Evolutionary conservation across 1,140 invertebrate species (phyloP).

Genomic region (Chironomus tepperi): DNA sequence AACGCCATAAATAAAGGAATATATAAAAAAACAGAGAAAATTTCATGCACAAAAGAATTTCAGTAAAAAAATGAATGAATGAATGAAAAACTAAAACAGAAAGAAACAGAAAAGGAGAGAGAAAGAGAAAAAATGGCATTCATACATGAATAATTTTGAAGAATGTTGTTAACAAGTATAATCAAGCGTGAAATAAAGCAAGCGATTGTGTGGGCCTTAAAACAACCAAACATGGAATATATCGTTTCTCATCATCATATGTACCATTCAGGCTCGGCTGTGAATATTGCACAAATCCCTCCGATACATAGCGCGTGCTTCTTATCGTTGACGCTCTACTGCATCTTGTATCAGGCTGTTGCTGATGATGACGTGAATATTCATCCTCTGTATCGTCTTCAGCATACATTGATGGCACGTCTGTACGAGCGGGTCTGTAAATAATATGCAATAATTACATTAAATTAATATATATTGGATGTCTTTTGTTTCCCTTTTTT

Average conservation of each 20-base stretch:
- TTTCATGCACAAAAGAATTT: neutral
- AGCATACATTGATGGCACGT: slow-evolving; percentile 40
- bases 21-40: no score
- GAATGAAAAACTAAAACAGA: neutral
- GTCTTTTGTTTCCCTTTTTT: neutral
- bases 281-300: slow-evolving; percentile 41
- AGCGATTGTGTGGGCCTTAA: slow-evolving; percentile 11
- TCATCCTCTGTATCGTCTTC: slow-evolving; percentile 39
- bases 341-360: slow-evolving; percentile 24
- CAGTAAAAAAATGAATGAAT: neutral
- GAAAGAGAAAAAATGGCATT: neutral
- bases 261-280: slow-evolving; percentile 41
- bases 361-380: slow-evolving; percentile 27
- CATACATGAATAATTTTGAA: neutral
- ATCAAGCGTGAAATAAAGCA: slow-evolving; percentile 12
- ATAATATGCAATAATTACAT: neutral
- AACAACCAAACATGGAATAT: slow-evolving; percentile 13
- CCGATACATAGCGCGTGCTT: slow-evolving; percentile 38
- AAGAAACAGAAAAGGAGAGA: neutral
- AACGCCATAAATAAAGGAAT: no score
- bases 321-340: slow-evolving; percentile 30
- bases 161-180: slow-evolving; percentile 8
- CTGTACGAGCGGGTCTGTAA: slow-evolving; percentile 36
- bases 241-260: slow-evolving; percentile 15
- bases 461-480: neutral